Conservation (phyloP, 2,113 vertebrate genomes). For the Syrmaticus mikado region DNA sequence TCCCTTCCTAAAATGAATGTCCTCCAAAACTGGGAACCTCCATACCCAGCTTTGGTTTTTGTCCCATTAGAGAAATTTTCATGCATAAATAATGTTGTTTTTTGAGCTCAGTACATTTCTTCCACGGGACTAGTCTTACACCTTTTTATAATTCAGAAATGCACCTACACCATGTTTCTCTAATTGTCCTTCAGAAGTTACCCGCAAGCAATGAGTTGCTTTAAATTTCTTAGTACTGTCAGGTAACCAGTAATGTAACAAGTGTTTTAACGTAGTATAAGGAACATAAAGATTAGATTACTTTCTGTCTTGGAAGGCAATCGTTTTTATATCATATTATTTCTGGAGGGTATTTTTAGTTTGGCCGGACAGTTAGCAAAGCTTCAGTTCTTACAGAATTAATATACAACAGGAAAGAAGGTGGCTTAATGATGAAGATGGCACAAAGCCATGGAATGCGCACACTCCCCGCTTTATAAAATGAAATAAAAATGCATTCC, state of each 20-base stretch:
- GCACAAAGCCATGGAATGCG: neutral
- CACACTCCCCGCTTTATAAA: neutral
- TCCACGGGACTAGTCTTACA: neutral
- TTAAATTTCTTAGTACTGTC: neutral
- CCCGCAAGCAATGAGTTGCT: neutral
- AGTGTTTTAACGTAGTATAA: neutral
- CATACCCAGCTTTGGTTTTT: neutral
- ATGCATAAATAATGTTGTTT: neutral
- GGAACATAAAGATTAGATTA: neutral
- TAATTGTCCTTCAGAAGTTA: neutral
- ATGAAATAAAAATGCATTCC: neutral
- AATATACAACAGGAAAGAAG: neutral
- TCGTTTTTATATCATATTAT: neutral
- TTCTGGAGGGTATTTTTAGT: conserved; percentile 46
- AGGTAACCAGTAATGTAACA: neutral
- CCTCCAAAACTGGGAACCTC: neutral
- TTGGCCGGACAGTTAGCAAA: neutral
- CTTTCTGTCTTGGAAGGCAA: neutral
- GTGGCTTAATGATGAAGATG: conserved; percentile 27
- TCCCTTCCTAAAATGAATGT: neutral
- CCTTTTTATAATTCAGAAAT: neutral
- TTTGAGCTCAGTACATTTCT: neutral
- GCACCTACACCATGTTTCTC: neutral
- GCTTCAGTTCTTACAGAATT: neutral
- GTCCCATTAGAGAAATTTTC: neutral